Percentiles rank a stretch among this genome's conserved stretches.
Evolutionary conservation across 2,113 vertebrate species (phyloP).

Genomic region (Sciurus niger): DNA sequence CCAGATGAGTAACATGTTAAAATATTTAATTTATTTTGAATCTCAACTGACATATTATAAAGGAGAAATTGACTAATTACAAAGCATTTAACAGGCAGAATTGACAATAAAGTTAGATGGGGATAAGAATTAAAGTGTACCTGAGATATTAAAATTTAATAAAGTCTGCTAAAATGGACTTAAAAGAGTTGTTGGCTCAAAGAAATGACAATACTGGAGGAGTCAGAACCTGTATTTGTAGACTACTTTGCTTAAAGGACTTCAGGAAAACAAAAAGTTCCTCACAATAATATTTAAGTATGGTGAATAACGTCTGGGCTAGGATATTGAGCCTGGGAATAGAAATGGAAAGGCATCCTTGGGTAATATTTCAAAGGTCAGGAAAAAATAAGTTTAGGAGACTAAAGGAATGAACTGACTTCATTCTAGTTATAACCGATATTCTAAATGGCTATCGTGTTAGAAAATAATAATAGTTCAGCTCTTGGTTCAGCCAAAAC

Average conservation of each 20-base stretch:
- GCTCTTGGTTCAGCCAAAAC: not conserved
- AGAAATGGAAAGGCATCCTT: not conserved
- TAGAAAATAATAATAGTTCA: slow-evolving; percentile 13
- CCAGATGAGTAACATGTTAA: not conserved
- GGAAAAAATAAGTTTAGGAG: slow-evolving; percentile 15
- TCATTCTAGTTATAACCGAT: slow-evolving; percentile 23
- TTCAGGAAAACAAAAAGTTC: not conserved
- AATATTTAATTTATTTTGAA: not conserved
- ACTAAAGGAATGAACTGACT: not conserved
- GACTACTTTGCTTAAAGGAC: not conserved
- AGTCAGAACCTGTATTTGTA: not conserved
- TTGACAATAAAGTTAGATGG: not conserved
- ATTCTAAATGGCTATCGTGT: slow-evolving; percentile 27
- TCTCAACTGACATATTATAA: not conserved
- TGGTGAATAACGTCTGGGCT: not conserved
- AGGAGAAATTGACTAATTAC: not conserved
- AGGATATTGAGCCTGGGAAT: not conserved
- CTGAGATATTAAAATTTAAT: not conserved
- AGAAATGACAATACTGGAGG: not conserved
- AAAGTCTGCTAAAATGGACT: not conserved
- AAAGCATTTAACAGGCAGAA: not conserved
- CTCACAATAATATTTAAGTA: not conserved
- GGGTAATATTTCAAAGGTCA: not conserved
- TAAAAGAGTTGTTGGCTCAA: not conserved
- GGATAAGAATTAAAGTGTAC: not conserved